phyloP scores from a whole-genome alignment of 2,797 vertebrate genomes.

The Anguilla pacifica region DNA sequence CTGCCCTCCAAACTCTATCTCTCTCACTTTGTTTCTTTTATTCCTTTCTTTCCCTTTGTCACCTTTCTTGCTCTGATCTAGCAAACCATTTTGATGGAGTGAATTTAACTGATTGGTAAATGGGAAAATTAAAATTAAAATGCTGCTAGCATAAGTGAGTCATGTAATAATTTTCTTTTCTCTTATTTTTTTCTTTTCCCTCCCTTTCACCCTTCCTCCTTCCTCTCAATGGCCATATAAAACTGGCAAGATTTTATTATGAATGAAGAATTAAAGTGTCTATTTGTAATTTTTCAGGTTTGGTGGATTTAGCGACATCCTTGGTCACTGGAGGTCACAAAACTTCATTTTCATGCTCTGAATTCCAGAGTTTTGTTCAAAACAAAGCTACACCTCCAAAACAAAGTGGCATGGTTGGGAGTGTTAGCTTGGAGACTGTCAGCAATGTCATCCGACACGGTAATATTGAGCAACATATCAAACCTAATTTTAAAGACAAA shows the following conservation, averaged over 20 bases:
- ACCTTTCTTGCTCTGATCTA: background rate
- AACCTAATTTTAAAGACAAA: too few species aligned
- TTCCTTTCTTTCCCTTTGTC: background rate
- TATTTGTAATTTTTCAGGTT: background rate
- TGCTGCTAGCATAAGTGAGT: background rate
- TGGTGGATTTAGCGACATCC: too few species aligned
- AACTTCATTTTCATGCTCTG: too few species aligned
- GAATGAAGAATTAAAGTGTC: background rate
- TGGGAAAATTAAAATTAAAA: background rate
- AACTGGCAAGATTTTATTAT: background rate
- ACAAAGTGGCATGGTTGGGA: too few species aligned
- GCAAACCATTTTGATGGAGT: background rate
- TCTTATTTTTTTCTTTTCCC: background rate
- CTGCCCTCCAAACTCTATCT: background rate
- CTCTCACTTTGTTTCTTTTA: background rate
- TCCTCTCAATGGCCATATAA: background rate
- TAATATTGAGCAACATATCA: too few species aligned
- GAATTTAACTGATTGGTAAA: background rate
- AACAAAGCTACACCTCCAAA: too few species aligned
- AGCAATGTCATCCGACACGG: too few species aligned
- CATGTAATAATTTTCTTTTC: background rate
- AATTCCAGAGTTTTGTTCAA: too few species aligned
- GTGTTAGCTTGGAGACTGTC: too few species aligned
- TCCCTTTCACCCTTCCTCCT: background rate
- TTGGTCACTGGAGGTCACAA: too few species aligned